These are phyloP conservation scores for Gorilla gorilla DNA, from an alignment of 2,113 vertebrate species.

Conservation along the genomic window DNA sequence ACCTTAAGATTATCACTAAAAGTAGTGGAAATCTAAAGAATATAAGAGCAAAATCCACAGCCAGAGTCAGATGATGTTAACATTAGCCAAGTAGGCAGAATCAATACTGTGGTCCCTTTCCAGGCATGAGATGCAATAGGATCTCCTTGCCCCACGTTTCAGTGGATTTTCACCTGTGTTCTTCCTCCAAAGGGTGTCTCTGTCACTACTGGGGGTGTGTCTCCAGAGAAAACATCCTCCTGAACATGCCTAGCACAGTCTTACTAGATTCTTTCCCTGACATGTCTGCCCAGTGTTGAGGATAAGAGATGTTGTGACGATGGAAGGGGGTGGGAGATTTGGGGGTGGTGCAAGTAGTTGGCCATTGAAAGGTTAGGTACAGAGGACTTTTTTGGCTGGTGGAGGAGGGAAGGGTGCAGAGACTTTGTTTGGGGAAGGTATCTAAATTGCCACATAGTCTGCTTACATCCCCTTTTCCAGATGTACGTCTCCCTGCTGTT, in stretches of 20 bases:
- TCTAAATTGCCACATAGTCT: background rate
- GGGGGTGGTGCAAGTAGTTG: rapidly evolving
- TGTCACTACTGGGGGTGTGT: background rate
- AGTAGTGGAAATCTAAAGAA: background rate
- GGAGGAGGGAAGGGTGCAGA: background rate
- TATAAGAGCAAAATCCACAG: background rate
- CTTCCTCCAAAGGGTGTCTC: background rate
- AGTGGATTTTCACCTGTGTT: background rate
- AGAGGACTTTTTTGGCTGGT: background rate
- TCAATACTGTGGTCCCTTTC: background rate
- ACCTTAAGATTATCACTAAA: background rate
- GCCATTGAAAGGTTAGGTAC: background rate
- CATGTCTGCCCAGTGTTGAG: background rate
- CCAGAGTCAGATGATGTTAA: background rate
- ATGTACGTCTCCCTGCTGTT: rapidly evolving
- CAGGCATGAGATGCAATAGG: background rate
- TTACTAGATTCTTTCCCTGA: background rate
- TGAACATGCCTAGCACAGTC: no score
- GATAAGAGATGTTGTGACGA: background rate
- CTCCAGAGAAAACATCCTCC: background rate
- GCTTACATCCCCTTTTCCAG: background rate
- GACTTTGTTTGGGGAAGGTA: no score
- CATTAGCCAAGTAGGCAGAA: background rate
- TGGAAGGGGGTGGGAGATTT: background rate
- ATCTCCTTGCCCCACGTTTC: background rate